A percentile compares a stretch with the other conserved stretches of the same genome.
Conservation (phyloP, 2,113 vertebrate species). For the Eolophus roseicapilla region DNA sequence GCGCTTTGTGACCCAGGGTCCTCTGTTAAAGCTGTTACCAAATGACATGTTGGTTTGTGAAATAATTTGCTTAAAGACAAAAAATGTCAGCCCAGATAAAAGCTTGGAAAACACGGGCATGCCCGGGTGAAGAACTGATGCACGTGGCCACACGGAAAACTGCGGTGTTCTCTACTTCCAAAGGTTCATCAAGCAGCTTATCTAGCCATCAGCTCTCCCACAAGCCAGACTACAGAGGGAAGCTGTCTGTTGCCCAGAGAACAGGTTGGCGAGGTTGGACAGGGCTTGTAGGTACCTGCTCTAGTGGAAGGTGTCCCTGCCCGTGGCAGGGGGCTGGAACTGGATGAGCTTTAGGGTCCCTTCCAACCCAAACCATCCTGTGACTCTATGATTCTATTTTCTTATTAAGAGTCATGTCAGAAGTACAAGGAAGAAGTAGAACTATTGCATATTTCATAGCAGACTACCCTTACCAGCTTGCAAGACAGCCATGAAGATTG, state of each 20-base stretch:
- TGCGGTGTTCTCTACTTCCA: fast-evolving
- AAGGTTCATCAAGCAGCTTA: not conserved
- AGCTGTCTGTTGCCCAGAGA: not conserved
- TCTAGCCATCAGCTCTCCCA: not conserved
- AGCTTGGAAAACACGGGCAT: not conserved
- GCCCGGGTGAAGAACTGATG: no score
- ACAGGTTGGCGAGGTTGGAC: not conserved
- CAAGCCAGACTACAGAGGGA: not conserved
- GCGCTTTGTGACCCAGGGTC: fast-evolving
- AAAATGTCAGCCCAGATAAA: not conserved
- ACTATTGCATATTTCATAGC: not conserved
- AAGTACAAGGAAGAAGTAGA: not conserved
- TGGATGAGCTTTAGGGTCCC: not conserved
- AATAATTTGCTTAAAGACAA: not conserved
- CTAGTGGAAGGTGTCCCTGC: not conserved
- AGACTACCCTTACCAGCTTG: not conserved
- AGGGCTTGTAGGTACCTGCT: not conserved
- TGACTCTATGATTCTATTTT: not conserved
- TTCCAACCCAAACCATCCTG: not conserved
- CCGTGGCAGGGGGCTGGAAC: not conserved
- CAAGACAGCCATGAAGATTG: not conserved
- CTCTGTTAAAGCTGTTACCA: not conserved
- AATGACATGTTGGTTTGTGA: not conserved
- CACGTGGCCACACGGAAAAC: fast-evolving
- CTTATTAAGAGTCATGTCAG: not conserved